These are phyloP conservation scores for Chymomyza fuscimana DNA, from an alignment of 2,888 invertebrate species.

Conservation along the genomic window DNA sequence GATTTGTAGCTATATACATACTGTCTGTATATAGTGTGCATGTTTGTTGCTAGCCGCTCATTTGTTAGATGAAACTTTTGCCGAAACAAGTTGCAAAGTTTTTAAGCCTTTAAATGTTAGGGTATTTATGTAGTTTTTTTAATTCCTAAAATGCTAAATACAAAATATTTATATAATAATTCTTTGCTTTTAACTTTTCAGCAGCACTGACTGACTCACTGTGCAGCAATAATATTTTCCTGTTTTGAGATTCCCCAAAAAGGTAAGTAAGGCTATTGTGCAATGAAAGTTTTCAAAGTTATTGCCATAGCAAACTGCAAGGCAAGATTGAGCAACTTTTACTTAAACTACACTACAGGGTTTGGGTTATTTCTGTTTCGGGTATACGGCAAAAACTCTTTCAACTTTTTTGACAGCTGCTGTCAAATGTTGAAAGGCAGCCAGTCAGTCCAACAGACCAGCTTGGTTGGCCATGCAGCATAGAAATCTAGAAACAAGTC, in stretches of 20 bases:
- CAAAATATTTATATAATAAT: too few relatives aligned
- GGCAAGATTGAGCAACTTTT: conserved; percentile 57
- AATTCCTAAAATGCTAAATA: too few relatives aligned
- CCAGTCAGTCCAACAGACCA: conserved; percentile 34
- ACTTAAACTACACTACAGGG: conserved; percentile 41
- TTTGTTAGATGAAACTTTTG: neutral
- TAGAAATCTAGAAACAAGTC: conserved; percentile 68
- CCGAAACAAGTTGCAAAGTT: too few relatives aligned
- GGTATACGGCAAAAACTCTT: conserved; percentile 55
- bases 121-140: neutral
- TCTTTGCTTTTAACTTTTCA: neutral
- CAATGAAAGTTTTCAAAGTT: conserved; percentile 57
- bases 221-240: neutral
- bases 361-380: conserved; percentile 19
- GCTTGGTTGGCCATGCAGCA: conserved; percentile 28
- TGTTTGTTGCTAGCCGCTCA: neutral
- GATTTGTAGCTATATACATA: too few relatives aligned
- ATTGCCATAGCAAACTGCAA: neutral
- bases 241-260: neutral
- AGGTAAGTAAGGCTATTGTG: neutral
- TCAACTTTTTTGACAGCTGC: conserved; percentile 73
- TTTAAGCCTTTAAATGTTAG: neutral
- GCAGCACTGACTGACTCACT: neutral
- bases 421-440: conserved; percentile 72
- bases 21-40: neutral